These are phyloP conservation scores for Choreutis nemorana DNA, from an alignment of 2,888 invertebrate species.

Conservation along the genomic window DNA sequence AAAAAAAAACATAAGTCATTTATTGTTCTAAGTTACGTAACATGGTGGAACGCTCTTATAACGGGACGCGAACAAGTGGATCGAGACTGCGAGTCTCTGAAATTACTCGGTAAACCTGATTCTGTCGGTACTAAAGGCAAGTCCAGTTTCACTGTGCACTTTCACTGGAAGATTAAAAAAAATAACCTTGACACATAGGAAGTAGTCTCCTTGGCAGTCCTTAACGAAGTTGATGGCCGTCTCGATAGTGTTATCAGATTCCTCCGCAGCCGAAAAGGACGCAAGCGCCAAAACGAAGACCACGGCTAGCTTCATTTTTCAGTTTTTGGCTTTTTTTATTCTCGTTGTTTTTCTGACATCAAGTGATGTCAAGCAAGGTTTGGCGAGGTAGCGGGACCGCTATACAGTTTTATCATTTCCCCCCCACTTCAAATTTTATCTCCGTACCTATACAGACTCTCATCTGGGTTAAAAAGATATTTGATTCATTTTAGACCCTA, in stretches of 20 bases:
- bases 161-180: constrained; percentile 39
- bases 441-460: constrained; percentile 27
- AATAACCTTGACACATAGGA: constrained; percentile 76
- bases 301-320: constrained; percentile 40
- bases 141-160: constrained; percentile 34
- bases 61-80: constrained; percentile 12
- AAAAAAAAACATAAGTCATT: constrained; percentile 15
- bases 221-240: constrained; percentile 73
- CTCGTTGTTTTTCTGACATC: constrained; percentile 42
- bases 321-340: constrained; percentile 19
- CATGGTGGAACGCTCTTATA: constrained; percentile 2
- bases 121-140: constrained; percentile 20
- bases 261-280: constrained; percentile 45
- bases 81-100: constrained; percentile 18
- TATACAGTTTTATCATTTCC: constrained; percentile 56
- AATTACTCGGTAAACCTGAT: constrained; percentile 14
- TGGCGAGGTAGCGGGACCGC: constrained; percentile 33
- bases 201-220: constrained; percentile 74
- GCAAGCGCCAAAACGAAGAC: constrained; percentile 41
- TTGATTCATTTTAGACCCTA: constrained; percentile 37
- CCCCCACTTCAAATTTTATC: constrained; percentile 35
- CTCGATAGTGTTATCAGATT: constrained; percentile 64
- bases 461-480: constrained; percentile 44
- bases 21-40: not conserved
- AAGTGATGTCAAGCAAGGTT: constrained; percentile 52